Conservation (phyloP, 2,888 invertebrate genomes). For the Drosophila borealis region DNA sequence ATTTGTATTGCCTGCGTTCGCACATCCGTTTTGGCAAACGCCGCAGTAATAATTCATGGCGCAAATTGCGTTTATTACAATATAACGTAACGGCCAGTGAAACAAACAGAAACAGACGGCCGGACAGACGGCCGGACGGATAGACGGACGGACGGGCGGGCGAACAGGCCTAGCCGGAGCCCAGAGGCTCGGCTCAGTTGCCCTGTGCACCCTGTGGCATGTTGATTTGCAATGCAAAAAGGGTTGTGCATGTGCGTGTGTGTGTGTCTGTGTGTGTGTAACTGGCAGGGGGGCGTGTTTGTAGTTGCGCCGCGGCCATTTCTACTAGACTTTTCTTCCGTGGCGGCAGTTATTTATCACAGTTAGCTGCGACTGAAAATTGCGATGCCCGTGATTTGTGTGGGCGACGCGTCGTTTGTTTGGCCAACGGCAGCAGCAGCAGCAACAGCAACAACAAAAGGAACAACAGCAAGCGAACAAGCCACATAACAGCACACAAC, state of each 20-base stretch:
- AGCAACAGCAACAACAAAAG: neutral
- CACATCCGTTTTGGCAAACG: slow-evolving; percentile 67
- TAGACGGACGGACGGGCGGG: slow-evolving; percentile 4
- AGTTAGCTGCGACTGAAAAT: slow-evolving; percentile 32
- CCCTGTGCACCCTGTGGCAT: slow-evolving; percentile 31
- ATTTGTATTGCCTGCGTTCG: slow-evolving; percentile 52
- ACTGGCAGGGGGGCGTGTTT: neutral
- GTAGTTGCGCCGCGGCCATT: slow-evolving; percentile 6
- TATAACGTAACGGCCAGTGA: slow-evolving; percentile 46
- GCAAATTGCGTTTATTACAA: slow-evolving; percentile 82
- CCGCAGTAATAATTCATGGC: slow-evolving; percentile 81
- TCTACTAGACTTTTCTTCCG: slow-evolving; percentile 9
- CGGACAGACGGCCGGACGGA: neutral
- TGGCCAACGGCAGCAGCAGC: slow-evolving; percentile 17
- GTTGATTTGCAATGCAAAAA: slow-evolving; percentile 66
- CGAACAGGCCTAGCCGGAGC: slow-evolving; percentile 16
- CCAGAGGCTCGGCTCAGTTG: slow-evolving; percentile 7
- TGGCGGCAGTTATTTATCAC: slow-evolving; percentile 57
- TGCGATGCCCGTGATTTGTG: slow-evolving; percentile 63
- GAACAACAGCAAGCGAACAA: neutral
- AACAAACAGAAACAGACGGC: slow-evolving; percentile 22
- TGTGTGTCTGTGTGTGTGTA: slow-evolving; percentile 11
- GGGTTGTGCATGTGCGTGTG: slow-evolving; percentile 18
- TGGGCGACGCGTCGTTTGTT: slow-evolving; percentile 36
- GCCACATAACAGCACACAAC: slow-evolving; percentile 19